These are phyloP conservation scores for Halyomorpha halys DNA, from an alignment of 1,140 invertebrate genomes.

Conservation along the genomic window DNA sequence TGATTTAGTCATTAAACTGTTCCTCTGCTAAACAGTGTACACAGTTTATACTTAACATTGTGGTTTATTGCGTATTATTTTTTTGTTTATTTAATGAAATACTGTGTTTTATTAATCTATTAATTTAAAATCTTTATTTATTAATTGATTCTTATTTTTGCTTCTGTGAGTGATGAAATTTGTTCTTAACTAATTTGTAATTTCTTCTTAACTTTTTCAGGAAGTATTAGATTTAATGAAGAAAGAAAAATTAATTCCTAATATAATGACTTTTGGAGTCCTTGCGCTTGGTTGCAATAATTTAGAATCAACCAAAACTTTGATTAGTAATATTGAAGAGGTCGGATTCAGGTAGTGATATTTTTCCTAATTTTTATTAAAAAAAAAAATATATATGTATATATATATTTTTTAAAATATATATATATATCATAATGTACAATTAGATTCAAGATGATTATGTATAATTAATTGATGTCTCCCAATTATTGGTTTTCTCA, in stretches of 20 bases:
- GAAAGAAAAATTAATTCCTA: slow-evolving; percentile 46
- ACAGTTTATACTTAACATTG: too few species aligned
- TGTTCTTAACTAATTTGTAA: neutral
- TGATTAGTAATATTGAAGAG: slow-evolving; percentile 58
- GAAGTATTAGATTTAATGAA: slow-evolving; percentile 52
- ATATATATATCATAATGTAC: neutral
- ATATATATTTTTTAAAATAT: too few species aligned
- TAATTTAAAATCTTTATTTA: too few species aligned
- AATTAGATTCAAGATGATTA: too few species aligned
- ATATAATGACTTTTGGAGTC: slow-evolving; percentile 75
- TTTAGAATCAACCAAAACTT: slow-evolving; percentile 44
- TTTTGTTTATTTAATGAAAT: too few species aligned
- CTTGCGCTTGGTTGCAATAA: slow-evolving; percentile 64
- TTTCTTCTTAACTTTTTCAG: slow-evolving; percentile 33
- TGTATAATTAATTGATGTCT: too few species aligned
- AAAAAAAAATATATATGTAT: too few species aligned
- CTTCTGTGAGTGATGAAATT: neutral
- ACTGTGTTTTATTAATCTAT: too few species aligned
- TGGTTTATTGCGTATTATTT: too few species aligned
- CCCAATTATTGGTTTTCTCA: too few species aligned
- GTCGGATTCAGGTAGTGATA: slow-evolving; percentile 46
- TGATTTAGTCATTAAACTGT: too few species aligned
- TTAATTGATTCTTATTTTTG: slow-evolving; percentile 3
- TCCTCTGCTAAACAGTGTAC: too few species aligned
- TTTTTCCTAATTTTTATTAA: neutral